phyloP scores from a whole-genome alignment of 1,140 invertebrate species.

The Pogonomyrmex californicus region DNA sequence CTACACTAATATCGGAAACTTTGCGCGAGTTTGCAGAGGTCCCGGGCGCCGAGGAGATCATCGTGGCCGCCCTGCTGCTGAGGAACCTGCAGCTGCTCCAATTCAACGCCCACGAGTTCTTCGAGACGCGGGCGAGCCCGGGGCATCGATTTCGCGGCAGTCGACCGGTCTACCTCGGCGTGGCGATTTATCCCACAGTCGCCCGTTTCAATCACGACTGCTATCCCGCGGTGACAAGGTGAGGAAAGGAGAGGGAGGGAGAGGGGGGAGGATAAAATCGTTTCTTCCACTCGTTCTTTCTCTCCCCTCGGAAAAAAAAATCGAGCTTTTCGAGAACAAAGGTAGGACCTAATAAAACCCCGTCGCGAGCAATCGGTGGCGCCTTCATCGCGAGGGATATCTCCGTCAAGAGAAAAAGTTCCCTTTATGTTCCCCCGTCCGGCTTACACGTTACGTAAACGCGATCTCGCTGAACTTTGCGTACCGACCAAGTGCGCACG shows the following conservation, averaged over 20 bases:
- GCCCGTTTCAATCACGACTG: conserved; percentile 96
- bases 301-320: not conserved
- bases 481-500: not conserved
- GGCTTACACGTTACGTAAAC: not conserved
- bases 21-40: conserved; percentile 63
- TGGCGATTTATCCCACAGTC: conserved; percentile 93
- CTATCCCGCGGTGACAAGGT: conserved; percentile 93
- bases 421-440: not conserved
- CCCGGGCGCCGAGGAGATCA: conserved; percentile 83
- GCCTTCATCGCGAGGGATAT: not conserved
- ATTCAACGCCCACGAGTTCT: conserved; percentile 97
- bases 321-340: not conserved
- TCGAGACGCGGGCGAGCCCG: conserved; percentile 89
- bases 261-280: not conserved
- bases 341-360: not conserved
- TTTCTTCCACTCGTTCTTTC: not conserved
- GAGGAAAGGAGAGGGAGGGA: conserved; percentile 39
- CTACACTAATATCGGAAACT: conserved; percentile 53
- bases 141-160: conserved; percentile 87
- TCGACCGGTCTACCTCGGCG: conserved; percentile 90
- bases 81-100: conserved; percentile 93
- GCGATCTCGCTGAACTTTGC: conserved; percentile 8
- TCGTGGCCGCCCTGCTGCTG: conserved; percentile 90
- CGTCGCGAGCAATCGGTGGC: not conserved
- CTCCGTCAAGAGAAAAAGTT: not conserved